Conservation (phyloP, 2,888 invertebrate species). For the Chrysolina americana region DNA sequence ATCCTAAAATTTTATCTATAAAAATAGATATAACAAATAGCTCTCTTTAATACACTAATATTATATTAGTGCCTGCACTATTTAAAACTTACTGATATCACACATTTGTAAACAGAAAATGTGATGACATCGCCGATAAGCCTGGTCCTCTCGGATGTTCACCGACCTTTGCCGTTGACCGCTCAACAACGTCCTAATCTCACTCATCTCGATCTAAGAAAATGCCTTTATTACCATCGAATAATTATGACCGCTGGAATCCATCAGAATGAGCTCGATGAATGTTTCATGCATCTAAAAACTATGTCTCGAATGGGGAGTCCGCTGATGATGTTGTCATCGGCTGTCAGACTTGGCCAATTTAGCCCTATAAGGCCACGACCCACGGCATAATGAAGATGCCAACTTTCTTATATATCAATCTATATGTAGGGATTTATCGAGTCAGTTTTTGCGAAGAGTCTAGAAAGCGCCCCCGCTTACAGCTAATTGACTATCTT, state of each 20-base stretch:
- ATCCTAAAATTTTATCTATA: too few relatives aligned
- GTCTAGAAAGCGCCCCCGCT: slow-evolving; percentile 52
- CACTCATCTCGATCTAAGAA: slow-evolving; percentile 9
- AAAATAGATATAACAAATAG: too few relatives aligned
- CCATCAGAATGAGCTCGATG: slow-evolving; percentile 61
- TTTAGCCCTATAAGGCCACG: slow-evolving; percentile 69
- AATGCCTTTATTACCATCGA: slow-evolving; percentile 46
- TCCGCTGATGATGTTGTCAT: slow-evolving; percentile 70
- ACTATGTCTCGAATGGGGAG: slow-evolving; percentile 66
- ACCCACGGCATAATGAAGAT: slow-evolving; percentile 69
- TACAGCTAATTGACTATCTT: slow-evolving; percentile 16
- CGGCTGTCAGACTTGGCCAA: slow-evolving; percentile 68
- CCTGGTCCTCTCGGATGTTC: too few relatives aligned
- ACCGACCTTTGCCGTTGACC: background rate
- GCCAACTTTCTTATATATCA: slow-evolving; percentile 66
- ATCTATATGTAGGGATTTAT: slow-evolving; percentile 66
- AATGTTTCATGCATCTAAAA: slow-evolving; percentile 67
- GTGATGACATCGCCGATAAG: too few relatives aligned
- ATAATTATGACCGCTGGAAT: slow-evolving; percentile 57
- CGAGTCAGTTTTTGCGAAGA: slow-evolving; percentile 64
- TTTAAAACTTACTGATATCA: too few relatives aligned
- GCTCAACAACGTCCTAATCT: background rate
- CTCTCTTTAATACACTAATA: too few relatives aligned
- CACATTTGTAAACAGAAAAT: too few relatives aligned
- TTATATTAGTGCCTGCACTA: too few relatives aligned